Conservation (phyloP, 1,140 invertebrate species). For the Contarinia nasturtii region DNA sequence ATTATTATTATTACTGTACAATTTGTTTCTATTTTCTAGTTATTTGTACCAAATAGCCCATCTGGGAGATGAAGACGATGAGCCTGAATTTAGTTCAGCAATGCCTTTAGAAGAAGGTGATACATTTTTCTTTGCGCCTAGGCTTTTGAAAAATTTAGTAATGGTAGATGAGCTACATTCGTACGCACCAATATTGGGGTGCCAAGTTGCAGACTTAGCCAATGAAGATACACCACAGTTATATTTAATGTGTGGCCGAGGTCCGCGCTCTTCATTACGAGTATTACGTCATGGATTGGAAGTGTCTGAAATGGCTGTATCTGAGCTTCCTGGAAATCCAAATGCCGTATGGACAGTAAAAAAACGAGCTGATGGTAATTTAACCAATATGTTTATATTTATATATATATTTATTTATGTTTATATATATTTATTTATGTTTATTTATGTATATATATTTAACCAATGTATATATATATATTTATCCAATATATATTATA, state of each 20-base stretch:
- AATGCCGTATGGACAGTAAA: conserved; percentile 99
- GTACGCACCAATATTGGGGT: conserved; percentile 81
- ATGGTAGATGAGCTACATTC: conserved; percentile 97
- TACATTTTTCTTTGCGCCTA: conserved; percentile 96
- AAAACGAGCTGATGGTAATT: conserved; percentile 59
- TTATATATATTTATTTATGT: too few relatives aligned
- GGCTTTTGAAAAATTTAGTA: conserved; percentile 86
- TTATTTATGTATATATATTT: too few relatives aligned
- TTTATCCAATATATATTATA: too few relatives aligned
- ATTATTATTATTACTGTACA: neutral
- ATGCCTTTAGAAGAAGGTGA: conserved; percentile 98
- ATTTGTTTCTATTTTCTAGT: conserved; percentile 27
- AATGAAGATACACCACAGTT: conserved; percentile 98
- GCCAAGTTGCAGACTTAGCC: conserved; percentile 59
- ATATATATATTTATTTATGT: too few relatives aligned
- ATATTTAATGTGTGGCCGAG: conserved; percentile 88
- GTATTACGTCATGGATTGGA: conserved; percentile 94
- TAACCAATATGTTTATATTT: conserved; percentile 7
- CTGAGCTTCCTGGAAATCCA: conserved; percentile 94
- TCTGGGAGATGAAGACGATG: conserved; percentile 97
- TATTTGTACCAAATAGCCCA: conserved; percentile 98
- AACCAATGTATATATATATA: neutral
- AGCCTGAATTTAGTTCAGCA: conserved; percentile 95
- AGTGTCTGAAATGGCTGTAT: conserved; percentile 98
- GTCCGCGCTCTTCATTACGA: conserved; percentile 78